Evolutionary conservation across 2,888 invertebrate genomes (phyloP).

Genomic region (Pyrocoelia pectoralis): DNA sequence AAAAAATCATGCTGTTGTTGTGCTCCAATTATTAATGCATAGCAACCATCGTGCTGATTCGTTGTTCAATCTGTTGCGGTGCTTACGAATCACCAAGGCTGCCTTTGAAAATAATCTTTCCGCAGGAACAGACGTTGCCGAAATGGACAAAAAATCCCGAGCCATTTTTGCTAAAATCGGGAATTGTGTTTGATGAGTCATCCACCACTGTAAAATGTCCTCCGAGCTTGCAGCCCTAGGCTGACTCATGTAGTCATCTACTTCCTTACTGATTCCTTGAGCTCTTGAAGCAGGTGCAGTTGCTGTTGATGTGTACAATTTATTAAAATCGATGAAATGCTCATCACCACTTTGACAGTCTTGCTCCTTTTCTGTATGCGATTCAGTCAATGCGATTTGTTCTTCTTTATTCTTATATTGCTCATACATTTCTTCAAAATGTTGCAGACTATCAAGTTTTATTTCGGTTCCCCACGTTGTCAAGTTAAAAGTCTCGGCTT

Average conservation of each 20-base stretch:
- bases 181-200: not conserved
- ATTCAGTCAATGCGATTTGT: not conserved
- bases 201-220: slow-evolving; percentile 7
- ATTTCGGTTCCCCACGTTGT: slow-evolving; percentile 37
- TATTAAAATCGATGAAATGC: not conserved
- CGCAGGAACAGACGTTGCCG: slow-evolving; percentile 35
- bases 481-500: slow-evolving; percentile 40
- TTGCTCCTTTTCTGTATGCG: not conserved
- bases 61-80: slow-evolving; percentile 21
- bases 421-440: not conserved
- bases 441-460: not conserved
- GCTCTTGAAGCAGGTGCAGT: not conserved
- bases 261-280: slow-evolving; percentile 1
- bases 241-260: slow-evolving; percentile 5
- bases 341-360: too few relatives aligned
- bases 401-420: not conserved
- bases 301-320: not conserved
- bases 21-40: slow-evolving; percentile 14
- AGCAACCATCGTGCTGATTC: slow-evolving; percentile 30
- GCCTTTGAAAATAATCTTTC: slow-evolving; percentile 35
- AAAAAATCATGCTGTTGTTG: not conserved
- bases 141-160: slow-evolving; percentile 30
- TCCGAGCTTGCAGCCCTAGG: too few relatives aligned
- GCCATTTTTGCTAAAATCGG: slow-evolving; percentile 36
- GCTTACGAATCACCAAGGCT: slow-evolving; percentile 30